These are phyloP conservation scores for Spermophilus dauricus DNA, from an alignment of 2,113 vertebrate genomes.

Conservation along the genomic window DNA sequence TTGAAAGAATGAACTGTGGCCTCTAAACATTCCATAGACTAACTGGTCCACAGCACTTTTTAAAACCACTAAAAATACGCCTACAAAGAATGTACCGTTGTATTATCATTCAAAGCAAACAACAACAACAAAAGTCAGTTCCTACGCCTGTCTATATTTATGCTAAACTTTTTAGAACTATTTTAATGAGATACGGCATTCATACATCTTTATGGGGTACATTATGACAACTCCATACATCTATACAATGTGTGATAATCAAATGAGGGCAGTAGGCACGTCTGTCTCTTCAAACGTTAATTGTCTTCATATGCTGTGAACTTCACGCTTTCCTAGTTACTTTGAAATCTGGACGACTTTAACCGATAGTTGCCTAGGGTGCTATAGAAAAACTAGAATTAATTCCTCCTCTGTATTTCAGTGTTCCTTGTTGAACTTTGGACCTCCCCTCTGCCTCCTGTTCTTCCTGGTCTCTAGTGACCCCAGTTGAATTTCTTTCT, in stretches of 20 bases:
- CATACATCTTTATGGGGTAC: not conserved
- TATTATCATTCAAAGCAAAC: not conserved
- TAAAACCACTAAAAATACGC: not conserved
- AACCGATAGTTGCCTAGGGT: not conserved
- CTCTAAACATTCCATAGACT: not conserved
- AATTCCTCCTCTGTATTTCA: not conserved
- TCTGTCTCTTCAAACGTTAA: not conserved
- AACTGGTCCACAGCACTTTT: not conserved
- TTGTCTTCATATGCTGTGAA: not conserved
- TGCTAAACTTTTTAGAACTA: not conserved
- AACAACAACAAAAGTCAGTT: not conserved
- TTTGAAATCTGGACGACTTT: not conserved
- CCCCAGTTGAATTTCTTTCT: not conserved
- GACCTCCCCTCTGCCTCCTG: not conserved
- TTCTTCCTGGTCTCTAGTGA: not conserved
- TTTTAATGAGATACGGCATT: not conserved
- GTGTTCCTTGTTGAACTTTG: not conserved
- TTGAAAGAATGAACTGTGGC: not conserved
- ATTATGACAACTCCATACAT: not conserved
- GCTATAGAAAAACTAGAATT: not conserved
- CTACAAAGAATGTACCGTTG: not conserved
- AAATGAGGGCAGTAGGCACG: not conserved
- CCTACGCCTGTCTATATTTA: not conserved
- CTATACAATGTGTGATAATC: not conserved
- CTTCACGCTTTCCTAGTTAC: not conserved